Percentiles rank a stretch among this genome's conserved stretches.
These are phyloP conservation scores for Ictidomys tridecemlineatus DNA, from an alignment of 2,113 vertebrate genomes.

Conservation along the genomic window DNA sequence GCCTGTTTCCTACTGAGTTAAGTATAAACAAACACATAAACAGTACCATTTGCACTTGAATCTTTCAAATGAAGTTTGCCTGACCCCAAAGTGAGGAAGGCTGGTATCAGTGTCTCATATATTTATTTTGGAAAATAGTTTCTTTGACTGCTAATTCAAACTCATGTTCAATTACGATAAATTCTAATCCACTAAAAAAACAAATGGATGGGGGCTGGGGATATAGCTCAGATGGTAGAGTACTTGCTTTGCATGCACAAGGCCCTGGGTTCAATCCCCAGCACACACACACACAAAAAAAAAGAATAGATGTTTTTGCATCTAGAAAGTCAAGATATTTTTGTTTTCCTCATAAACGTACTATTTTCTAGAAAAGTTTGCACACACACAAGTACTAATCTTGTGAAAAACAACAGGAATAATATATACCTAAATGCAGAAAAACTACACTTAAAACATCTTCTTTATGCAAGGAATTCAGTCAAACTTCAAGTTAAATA, in stretches of 20 bases:
- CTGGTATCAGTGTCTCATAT: background rate
- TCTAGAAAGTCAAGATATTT: conserved; percentile 36
- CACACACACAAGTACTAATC: background rate
- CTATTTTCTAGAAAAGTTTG: background rate
- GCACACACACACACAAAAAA: too few species aligned
- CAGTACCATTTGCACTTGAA: background rate
- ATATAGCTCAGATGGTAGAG: too few species aligned
- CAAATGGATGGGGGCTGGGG: background rate
- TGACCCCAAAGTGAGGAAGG: background rate
- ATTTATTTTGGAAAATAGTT: conserved; percentile 30
- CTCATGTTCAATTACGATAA: conserved; percentile 5
- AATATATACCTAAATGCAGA: background rate
- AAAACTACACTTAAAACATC: background rate
- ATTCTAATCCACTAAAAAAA: background rate
- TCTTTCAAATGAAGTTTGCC: background rate
- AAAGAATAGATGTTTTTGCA: background rate
- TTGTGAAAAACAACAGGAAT: conserved; percentile 7
- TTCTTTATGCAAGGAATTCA: background rate
- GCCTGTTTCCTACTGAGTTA: background rate
- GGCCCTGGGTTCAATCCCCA: too few species aligned
- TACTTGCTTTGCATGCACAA: too few species aligned
- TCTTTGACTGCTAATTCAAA: conserved; percentile 10
- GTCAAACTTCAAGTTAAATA: background rate
- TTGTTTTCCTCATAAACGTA: background rate
- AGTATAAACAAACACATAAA: conserved; percentile 17